Evolutionary conservation across 2,113 vertebrate species (phyloP).

Genomic region (Lates calcarifer): DNA sequence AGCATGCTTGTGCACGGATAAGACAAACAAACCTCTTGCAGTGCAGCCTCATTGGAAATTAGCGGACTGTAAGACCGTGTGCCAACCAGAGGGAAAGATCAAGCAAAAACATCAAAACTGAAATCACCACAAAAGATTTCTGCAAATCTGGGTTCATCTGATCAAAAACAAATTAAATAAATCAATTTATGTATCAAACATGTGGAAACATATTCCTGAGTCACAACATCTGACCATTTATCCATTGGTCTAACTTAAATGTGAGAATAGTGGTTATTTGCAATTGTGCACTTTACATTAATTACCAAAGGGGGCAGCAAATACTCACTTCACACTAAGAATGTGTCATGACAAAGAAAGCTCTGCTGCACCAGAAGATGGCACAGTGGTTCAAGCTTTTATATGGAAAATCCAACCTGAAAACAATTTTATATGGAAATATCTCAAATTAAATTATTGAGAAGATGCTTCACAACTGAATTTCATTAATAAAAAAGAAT

Average conservation of each 20-base stretch:
- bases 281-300: slow-evolving; percentile 22
- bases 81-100: neutral
- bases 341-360: too few relatives aligned
- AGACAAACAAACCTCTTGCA: neutral
- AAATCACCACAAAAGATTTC: neutral
- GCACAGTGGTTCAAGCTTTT: slow-evolving; percentile 27
- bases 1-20: slow-evolving; percentile 13
- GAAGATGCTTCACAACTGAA: neutral
- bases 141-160: neutral
- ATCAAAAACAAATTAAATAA: neutral
- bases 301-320: slow-evolving; percentile 60
- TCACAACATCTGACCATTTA: neutral
- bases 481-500: neutral
- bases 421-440: too few relatives aligned
- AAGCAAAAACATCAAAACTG: neutral
- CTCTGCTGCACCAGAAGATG: slow-evolving; percentile 34
- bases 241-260: neutral
- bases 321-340: slow-evolving; percentile 2
- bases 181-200: neutral
- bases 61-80: slow-evolving; percentile 33
- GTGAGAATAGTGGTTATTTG: neutral
- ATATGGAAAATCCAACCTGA: neutral
- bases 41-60: neutral
- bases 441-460: neutral
- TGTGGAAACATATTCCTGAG: neutral